Evolutionary conservation across 2,797 vertebrate genomes (phyloP).

Genomic region (Phoeniculus purpureus): DNA sequence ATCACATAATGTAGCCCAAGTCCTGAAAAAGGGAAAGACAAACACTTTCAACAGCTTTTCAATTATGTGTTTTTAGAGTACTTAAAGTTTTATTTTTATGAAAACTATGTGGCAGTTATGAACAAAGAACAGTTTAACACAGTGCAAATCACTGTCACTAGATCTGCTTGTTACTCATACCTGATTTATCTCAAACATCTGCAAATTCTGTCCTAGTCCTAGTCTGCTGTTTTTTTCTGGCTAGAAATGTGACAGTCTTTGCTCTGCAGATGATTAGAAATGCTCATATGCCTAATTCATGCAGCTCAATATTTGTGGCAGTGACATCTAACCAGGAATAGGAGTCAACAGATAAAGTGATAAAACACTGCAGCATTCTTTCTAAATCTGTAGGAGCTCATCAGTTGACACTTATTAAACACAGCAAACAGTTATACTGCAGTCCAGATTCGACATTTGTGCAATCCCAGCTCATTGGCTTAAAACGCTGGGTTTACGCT

Average conservation of each 20-base stretch:
- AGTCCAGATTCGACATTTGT: background rate
- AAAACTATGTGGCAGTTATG: background rate
- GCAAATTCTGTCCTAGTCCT: background rate
- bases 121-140: background rate
- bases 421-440: background rate
- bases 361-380: background rate
- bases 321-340: background rate
- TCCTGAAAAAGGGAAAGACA: background rate
- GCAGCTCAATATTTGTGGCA: background rate
- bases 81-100: background rate
- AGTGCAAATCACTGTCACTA: background rate
- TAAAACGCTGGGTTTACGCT: background rate
- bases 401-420: background rate
- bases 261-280: background rate
- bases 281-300: background rate
- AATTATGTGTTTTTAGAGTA: background rate
- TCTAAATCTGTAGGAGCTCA: background rate
- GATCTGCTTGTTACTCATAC: background rate
- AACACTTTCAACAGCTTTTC: background rate
- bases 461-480: background rate
- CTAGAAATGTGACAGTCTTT: background rate
- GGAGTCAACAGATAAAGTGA: background rate
- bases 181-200: background rate
- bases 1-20: background rate
- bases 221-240: background rate